Evolutionary conservation across 2,888 invertebrate genomes (phyloP).

Genomic region (Pyrocoelia pectoralis): DNA sequence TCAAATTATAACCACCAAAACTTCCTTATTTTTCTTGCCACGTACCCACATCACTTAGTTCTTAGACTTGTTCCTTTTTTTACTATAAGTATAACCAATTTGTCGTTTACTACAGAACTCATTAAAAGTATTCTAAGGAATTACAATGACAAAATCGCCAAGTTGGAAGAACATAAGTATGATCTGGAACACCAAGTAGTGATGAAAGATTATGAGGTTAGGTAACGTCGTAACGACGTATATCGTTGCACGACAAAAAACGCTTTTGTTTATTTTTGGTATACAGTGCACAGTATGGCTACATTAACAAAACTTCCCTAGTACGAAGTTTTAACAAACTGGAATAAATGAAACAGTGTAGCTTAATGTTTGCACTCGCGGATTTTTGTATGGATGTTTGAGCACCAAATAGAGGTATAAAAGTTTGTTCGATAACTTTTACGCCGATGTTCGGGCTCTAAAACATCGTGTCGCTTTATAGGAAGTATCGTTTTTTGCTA

Average conservation of each 20-base stretch:
- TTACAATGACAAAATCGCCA: conserved; percentile 87
- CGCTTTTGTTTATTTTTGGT: background rate
- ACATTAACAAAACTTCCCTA: background rate
- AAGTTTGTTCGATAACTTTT: conserved; percentile 14
- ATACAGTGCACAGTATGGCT: background rate
- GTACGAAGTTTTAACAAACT: background rate
- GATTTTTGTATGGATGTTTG: conserved; percentile 6
- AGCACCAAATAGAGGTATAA: background rate
- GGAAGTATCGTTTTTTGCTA: conserved; percentile 19
- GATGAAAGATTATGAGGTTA: conserved; percentile 99
- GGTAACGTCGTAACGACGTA: conserved; percentile 51
- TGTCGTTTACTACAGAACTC: conserved; percentile 65
- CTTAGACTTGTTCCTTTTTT: conserved; percentile 4
- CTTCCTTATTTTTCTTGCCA: conserved; percentile 14
- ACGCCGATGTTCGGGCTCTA: conserved; percentile 9
- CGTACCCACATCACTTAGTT: conserved; percentile 13
- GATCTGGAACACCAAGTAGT: conserved; percentile 98
- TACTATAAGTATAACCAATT: background rate
- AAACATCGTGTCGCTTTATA: conserved; percentile 18
- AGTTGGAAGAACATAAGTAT: conserved; percentile 94
- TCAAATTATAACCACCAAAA: background rate
- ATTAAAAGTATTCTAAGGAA: conserved; percentile 79
- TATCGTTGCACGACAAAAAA: conserved; percentile 36
- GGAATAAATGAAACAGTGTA: background rate
- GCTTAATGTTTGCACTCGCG: background rate